Base-by-base conservation (phyloP, 2,113 vertebrate genomes). In the Cephalopholis sonnerati region DNA sequence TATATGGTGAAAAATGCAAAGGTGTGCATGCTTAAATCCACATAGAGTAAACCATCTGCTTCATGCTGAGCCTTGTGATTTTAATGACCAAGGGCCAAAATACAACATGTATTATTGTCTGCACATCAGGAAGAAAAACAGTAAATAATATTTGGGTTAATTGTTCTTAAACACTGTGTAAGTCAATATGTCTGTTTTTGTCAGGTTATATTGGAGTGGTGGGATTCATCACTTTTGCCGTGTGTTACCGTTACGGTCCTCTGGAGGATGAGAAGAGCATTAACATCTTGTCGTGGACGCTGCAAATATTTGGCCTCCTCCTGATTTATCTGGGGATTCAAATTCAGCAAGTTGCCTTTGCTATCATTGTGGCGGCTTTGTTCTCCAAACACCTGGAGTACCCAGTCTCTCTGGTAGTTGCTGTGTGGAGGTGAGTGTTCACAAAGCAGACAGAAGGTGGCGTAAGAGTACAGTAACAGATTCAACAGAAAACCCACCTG, bases 221-320 rank as follows among this genome's bases (percentile, higher is more conserved):
- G 58, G 98, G 98, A 54, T 96, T 98, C 41, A 9, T 97, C 91
- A 98, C 98, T 90, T 99, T 99, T 16, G 96, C 95, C 0, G 95
- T 99, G 62, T 99, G 97, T 90, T 99, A 99, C 92, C 96, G 96
- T 50, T 96, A 98, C 4, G 98, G 98, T 5, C 98, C 98, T 0
- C 79, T 98, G 91, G 96, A 96, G 93, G 96, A 99, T 3, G 77
- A 98, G 69, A 96, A 96, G 74, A 99, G 95, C 90, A 96, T 99
- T 74, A 98, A 96, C 92, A 96, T 99, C 84, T 93, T 99, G 55
- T 97, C 97, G 5, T 99, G 98, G 98, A 91, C 95, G 1, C 92
- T 99, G 93, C 98, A 99, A 94, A 89, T 98, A 8, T 89, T 97
- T 66, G 98, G 98, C 46, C 93, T 99, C 16, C 75, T 97, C 32